Base-by-base conservation (phyloP, 2,113 vertebrate species). In the Beaufortia kweichowensis region DNA sequence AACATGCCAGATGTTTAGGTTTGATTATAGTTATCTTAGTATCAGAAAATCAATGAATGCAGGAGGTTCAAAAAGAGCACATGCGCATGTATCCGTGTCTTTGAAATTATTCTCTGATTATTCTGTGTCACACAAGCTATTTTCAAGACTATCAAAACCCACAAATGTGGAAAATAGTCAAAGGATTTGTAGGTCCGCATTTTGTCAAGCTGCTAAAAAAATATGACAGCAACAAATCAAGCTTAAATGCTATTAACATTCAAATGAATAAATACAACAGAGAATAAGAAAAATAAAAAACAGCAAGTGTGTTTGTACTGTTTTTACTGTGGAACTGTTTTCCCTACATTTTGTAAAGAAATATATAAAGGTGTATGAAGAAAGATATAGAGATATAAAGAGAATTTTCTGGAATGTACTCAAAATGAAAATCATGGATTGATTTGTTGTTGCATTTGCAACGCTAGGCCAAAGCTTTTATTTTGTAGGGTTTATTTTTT, bases 21-120 rank as follows among this genome's bases (percentile, higher is more conserved):
- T 53, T 81, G 79, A 81, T 81, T 81, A 81, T 78, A 77, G 75
- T 78, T 31, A 77, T 81, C 70, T 77, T 73, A 23, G 4, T 74
- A 55, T 62, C 57, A 69, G 43, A 31, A 74, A 77, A 77, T 81
- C 79, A 61, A 66, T 61, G 68, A 71, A 63, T 50, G 23, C 39
- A 66, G 75, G 55, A 73, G 43, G 75, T 67, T 35, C 35, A 31
- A 57, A 55, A 43, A 17, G 19, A 53, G 21, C 2, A 1, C 15
- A 1, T 15, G 11, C 0, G 17, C 12, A n/a, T 14, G 21, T 2
- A 17, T 0, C 3, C 8, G n/a, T 4, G 39, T 21, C 21, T 23
- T 26, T n/a, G 28, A 39, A 56, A 39, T 29, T 57, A 67, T 50
- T 29, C 19, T 57, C n/a, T 10, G n/a, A 56, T 57, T 71, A 35